These are phyloP conservation scores for Characodon lateralis DNA, from an alignment of 2,797 vertebrate genomes.

Conservation along the genomic window DNA sequence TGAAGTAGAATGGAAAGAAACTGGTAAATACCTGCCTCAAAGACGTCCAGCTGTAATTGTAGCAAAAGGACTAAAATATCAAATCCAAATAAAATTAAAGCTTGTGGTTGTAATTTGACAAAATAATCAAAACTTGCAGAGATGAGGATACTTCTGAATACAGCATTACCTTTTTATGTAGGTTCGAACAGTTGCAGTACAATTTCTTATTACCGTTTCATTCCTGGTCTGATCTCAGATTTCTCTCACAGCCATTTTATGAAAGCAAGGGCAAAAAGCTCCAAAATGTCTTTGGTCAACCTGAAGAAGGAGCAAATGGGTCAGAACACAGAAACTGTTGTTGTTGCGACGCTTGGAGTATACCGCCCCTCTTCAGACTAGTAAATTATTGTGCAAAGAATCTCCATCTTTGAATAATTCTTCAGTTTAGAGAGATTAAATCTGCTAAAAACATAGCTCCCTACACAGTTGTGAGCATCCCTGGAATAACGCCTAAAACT, in stretches of 20 bases:
- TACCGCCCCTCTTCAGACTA: not conserved
- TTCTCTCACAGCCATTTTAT: not conserved
- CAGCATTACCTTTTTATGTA: not conserved
- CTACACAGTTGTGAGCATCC: too few species aligned
- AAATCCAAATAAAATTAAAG: too few species aligned
- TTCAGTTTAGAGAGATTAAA: not conserved
- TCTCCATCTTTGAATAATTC: not conserved
- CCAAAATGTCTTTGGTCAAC: not conserved
- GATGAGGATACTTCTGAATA: too few species aligned
- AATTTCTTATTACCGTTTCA: not conserved
- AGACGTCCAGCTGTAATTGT: too few species aligned
- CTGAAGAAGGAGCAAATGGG: not conserved
- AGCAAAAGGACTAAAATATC: too few species aligned
- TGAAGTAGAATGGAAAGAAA: too few species aligned
- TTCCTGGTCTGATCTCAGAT: not conserved
- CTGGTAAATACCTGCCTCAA: too few species aligned
- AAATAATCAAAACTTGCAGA: too few species aligned
- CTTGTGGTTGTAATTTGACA: too few species aligned
- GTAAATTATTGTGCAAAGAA: not conserved
- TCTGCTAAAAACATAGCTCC: not conserved
- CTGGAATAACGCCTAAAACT: not conserved
- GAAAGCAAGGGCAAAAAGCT: not conserved
- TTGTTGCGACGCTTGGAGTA: not conserved
- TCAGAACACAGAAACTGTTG: not conserved
- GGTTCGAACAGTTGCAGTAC: not conserved